Evolutionary conservation across 2,797 vertebrate species (phyloP).

Genomic region (Esox lucius): DNA sequence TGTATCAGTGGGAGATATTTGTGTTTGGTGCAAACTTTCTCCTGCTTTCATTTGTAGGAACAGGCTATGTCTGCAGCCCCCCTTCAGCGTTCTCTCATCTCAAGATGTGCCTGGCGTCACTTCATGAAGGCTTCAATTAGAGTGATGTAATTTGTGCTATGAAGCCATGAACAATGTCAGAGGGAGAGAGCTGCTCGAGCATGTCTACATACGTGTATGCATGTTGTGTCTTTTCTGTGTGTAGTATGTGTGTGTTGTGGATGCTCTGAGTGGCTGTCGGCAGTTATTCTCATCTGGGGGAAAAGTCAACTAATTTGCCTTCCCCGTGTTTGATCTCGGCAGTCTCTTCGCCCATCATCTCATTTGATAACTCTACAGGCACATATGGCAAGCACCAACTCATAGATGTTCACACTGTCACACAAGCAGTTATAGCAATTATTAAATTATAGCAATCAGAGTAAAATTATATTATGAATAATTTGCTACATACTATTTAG

Average conservation of each 20-base stretch:
- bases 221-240: conserved; percentile 10
- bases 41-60: conserved; percentile 42
- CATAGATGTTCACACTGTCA: not conserved
- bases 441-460: no score
- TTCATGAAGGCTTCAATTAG: conserved; percentile 58
- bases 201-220: no score
- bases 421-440: no score
- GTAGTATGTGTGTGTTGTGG: conserved; percentile 1
- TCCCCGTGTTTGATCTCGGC: conserved; percentile 57
- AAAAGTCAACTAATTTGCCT: conserved; percentile 56
- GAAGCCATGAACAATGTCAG: conserved; percentile 19
- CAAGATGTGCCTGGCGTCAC: conserved; percentile 31
- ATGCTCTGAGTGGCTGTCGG: not conserved
- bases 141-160: conserved; percentile 14
- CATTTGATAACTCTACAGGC: conserved; percentile 62
- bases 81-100: conserved; percentile 13
- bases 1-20: conserved; percentile 44
- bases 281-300: conserved; percentile 28
- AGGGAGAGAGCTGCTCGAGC: no score
- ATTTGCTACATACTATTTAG: no score
- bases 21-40: conserved; percentile 19
- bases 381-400: conserved; percentile 42
- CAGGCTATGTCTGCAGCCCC: conserved; percentile 40
- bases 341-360: conserved; percentile 52
- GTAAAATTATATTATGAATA: no score